Percentiles rank a stretch among this genome's conserved stretches.
Conservation (phyloP, 23 tunicate genomes). For the Ciona savignyi region DNA sequence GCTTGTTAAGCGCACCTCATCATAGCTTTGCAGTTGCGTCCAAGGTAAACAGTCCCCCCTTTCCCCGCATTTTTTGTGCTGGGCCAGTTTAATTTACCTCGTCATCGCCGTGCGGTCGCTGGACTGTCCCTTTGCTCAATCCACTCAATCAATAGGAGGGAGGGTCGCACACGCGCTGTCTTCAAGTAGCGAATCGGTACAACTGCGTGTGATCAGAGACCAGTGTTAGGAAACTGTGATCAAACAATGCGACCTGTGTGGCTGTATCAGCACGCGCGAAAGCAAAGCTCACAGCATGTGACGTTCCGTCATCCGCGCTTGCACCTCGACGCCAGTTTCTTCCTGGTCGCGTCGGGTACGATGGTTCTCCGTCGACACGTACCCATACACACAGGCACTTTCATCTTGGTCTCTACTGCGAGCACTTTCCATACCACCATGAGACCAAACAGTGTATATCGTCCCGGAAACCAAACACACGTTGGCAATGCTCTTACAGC, state of each 20-base stretch:
- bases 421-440: not conserved
- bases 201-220: not conserved
- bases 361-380: not conserved
- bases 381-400: not conserved
- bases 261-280: not conserved
- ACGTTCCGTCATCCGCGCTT: constrained; percentile 18
- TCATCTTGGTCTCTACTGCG: not conserved
- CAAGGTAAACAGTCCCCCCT: not conserved
- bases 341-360: not conserved
- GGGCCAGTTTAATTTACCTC: not conserved
- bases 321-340: constrained; percentile 9
- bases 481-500: not conserved
- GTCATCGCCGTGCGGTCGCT: not conserved
- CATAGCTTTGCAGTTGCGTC: not conserved
- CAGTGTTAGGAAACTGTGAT: constrained; percentile 2
- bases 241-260: not conserved
- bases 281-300: not conserved
- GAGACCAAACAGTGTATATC: not conserved
- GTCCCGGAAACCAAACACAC: not conserved
- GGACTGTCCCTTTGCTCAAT: not conserved
- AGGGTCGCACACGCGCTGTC: not conserved
- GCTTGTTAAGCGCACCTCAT: not conserved
- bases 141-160: not conserved
- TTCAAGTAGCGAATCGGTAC: not conserved
- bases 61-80: not conserved